Conservation (phyloP, 2,888 invertebrate genomes). For the Poecilus cupreus region DNA sequence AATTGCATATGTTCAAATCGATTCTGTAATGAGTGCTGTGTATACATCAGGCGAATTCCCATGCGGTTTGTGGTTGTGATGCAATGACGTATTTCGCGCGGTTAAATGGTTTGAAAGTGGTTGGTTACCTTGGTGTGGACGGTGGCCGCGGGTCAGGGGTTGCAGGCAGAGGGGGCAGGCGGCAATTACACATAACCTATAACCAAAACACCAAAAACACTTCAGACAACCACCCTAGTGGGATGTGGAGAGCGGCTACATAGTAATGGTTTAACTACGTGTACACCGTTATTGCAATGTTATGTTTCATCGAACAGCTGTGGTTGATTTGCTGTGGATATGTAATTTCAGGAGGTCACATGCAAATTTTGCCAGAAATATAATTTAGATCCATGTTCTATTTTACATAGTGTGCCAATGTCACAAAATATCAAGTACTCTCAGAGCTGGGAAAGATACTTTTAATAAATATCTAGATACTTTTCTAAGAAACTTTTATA, state of each 20-base stretch:
- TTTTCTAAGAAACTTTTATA: too few relatives aligned
- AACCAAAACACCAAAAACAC: conserved; percentile 66
- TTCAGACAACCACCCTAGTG: conserved; percentile 52
- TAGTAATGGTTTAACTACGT: not conserved
- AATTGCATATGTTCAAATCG: not conserved
- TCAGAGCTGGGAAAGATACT: too few relatives aligned
- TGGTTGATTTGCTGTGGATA: not conserved
- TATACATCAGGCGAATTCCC: not conserved
- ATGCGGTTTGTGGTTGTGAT: not conserved
- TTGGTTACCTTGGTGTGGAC: conserved; percentile 65
- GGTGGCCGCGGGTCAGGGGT: conserved; percentile 65
- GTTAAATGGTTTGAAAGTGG: conserved; percentile 38
- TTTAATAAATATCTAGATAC: too few relatives aligned
- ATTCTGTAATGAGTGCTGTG: not conserved
- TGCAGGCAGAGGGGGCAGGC: conserved; percentile 66
- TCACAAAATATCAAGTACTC: too few relatives aligned
- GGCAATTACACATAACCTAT: conserved; percentile 72
- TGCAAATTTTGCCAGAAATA: not conserved
- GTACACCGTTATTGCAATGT: conserved; percentile 19
- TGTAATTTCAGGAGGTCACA: not conserved
- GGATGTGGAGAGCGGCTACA: conserved; percentile 42
- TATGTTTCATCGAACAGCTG: conserved; percentile 1
- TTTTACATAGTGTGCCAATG: too few relatives aligned
- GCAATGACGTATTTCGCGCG: not conserved
- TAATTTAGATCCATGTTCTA: too few relatives aligned